Evolutionary conservation across 2,888 invertebrate species (phyloP).

Genomic region (Dryobota labecula): DNA sequence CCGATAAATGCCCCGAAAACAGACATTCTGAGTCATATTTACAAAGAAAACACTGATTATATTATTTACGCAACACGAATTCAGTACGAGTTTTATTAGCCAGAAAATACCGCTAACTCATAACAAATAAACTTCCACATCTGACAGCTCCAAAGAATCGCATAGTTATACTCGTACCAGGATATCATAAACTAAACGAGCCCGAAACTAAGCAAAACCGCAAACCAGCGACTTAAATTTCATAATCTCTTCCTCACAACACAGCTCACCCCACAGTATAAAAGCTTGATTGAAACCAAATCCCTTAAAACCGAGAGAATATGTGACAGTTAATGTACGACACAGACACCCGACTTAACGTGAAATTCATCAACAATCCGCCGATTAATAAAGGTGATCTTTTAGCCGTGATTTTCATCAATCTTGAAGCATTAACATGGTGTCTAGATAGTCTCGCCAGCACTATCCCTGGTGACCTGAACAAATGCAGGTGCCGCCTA

Average conservation of each 20-base stretch:
- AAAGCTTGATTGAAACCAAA: slow-evolving; percentile 62
- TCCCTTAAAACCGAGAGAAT: slow-evolving; percentile 52
- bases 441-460: slow-evolving; percentile 84
- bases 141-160: not conserved
- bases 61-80: not conserved
- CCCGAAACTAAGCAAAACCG: not conserved
- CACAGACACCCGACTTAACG: slow-evolving; percentile 53
- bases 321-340: slow-evolving; percentile 57
- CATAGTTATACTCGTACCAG: no score
- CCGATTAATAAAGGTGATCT: slow-evolving; percentile 66
- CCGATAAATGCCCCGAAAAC: not conserved
- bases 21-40: not conserved
- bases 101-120: not conserved
- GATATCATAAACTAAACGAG: not conserved
- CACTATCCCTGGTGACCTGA: slow-evolving; percentile 83
- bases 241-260: slow-evolving; percentile 20
- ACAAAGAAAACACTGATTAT: not conserved
- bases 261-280: slow-evolving; percentile 18
- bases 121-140: not conserved
- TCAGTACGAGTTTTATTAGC: not conserved
- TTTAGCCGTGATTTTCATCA: slow-evolving; percentile 77
- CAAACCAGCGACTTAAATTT: slow-evolving; percentile 9
- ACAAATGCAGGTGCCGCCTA: slow-evolving; percentile 88
- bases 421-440: slow-evolving; percentile 85
- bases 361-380: slow-evolving; percentile 61